Conservation (phyloP, 2,797 vertebrate species). For the Sebastes vulpes region DNA sequence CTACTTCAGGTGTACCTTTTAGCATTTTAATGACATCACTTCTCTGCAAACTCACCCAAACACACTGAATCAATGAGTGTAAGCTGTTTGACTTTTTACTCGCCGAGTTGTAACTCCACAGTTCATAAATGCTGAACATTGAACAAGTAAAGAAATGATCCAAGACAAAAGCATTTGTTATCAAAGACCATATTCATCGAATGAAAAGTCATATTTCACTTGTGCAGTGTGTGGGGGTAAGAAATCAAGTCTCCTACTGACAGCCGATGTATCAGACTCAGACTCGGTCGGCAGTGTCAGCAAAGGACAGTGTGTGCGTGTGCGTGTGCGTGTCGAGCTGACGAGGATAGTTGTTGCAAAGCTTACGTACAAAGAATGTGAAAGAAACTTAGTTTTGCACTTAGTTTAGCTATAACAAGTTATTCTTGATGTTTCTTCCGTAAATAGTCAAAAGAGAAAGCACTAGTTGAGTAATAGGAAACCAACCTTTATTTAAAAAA, state of each 20-base stretch:
- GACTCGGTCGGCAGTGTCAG: not conserved
- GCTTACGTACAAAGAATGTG: not conserved
- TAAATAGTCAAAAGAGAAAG: not conserved
- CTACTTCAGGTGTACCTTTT: not conserved
- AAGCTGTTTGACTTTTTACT: not conserved
- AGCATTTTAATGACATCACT: not conserved
- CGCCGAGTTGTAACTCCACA: not conserved
- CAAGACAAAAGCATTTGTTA: slow-evolving; percentile 11
- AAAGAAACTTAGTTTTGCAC: not conserved
- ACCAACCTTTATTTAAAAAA: slow-evolving; percentile 76
- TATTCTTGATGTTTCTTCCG: not conserved
- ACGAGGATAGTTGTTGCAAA: not conserved
- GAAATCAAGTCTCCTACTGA: slow-evolving; percentile 14
- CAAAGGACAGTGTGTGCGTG: slow-evolving; percentile 3
- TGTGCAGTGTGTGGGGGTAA: not conserved
- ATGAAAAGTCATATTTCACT: slow-evolving; percentile 18
- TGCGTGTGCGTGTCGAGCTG: not conserved
- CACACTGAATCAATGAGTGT: not conserved
- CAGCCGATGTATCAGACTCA: slow-evolving; percentile 2
- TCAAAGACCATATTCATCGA: not conserved
- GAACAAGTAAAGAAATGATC: slow-evolving; percentile 6
- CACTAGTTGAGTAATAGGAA: slow-evolving; percentile 53
- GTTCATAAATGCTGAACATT: not conserved
- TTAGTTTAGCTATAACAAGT: not conserved
- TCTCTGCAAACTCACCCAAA: not conserved